phyloP scores from a whole-genome alignment of 2,113 vertebrate species.

The Marmota flaviventris region DNA sequence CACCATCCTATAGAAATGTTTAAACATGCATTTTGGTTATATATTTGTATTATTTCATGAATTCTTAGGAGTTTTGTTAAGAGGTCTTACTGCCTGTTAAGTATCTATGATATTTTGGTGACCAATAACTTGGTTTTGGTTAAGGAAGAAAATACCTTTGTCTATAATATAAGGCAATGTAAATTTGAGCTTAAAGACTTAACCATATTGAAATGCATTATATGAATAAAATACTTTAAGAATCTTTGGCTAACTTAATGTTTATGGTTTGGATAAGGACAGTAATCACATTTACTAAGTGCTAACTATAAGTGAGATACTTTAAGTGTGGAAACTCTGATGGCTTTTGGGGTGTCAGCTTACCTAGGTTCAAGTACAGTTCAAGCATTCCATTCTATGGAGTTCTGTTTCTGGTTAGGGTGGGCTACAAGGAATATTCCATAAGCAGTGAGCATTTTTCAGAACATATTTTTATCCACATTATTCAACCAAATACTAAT shows the following conservation, averaged over 20 bases:
- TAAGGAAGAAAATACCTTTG: conserved; percentile 39
- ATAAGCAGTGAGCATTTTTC: background rate
- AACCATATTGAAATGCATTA: background rate
- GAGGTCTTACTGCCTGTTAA: conserved; percentile 49
- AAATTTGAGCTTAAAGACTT: conserved; percentile 6
- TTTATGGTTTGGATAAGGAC: background rate
- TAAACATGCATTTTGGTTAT: background rate
- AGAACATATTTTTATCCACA: background rate
- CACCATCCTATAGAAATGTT: background rate
- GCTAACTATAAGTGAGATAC: background rate
- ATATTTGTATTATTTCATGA: background rate
- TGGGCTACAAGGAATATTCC: background rate
- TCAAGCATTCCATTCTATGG: background rate
- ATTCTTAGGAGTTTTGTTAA: conserved; percentile 54
- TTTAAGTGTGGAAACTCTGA: background rate
- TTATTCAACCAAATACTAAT: background rate
- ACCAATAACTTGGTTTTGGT: conserved; percentile 43
- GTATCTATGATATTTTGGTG: conserved; percentile 43
- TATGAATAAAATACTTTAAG: conserved; percentile 21
- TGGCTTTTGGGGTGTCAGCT: background rate
- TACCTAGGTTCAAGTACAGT: background rate
- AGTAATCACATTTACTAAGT: background rate
- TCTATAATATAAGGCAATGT: conserved; percentile 28
- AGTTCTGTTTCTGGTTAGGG: background rate
- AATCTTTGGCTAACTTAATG: conserved; percentile 19